These are phyloP conservation scores for Acleris emargana DNA, from an alignment of 2,888 invertebrate genomes.

Conservation along the genomic window DNA sequence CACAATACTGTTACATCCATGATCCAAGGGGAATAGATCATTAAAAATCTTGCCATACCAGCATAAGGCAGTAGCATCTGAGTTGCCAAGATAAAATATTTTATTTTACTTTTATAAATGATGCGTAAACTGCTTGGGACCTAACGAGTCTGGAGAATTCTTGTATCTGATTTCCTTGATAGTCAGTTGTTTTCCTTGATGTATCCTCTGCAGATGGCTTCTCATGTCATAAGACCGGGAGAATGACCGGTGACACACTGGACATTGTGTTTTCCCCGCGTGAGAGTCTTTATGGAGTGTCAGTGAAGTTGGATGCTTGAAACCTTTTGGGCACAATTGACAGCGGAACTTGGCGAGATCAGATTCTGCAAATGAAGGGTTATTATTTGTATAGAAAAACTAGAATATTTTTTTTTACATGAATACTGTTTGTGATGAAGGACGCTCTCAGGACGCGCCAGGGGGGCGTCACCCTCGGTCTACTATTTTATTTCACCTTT, in stretches of 20 bases:
- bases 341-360: slow-evolving; percentile 84
- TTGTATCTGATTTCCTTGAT: slow-evolving; percentile 80
- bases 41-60: not conserved
- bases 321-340: slow-evolving; percentile 85
- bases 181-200: slow-evolving; percentile 81
- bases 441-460: too few relatives aligned
- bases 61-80: slow-evolving; percentile 48
- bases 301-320: slow-evolving; percentile 85
- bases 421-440: too few relatives aligned
- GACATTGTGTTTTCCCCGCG: slow-evolving; percentile 85
- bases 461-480: too few relatives aligned
- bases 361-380: slow-evolving; percentile 69
- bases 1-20: too few relatives aligned
- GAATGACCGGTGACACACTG: slow-evolving; percentile 85
- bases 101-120: slow-evolving; percentile 59
- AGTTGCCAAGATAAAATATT: slow-evolving; percentile 2
- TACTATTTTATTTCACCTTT: too few relatives aligned
- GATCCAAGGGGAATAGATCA: not conserved
- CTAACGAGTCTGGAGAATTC: slow-evolving; percentile 65
- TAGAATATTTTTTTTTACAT: too few relatives aligned
- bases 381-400: too few relatives aligned
- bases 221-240: slow-evolving; percentile 86
- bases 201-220: slow-evolving; percentile 84
- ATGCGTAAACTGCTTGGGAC: slow-evolving; percentile 72
- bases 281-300: slow-evolving; percentile 86